Base-by-base conservation (phyloP, 2,113 vertebrate genomes). In the Lophotis ruficrista region DNA sequence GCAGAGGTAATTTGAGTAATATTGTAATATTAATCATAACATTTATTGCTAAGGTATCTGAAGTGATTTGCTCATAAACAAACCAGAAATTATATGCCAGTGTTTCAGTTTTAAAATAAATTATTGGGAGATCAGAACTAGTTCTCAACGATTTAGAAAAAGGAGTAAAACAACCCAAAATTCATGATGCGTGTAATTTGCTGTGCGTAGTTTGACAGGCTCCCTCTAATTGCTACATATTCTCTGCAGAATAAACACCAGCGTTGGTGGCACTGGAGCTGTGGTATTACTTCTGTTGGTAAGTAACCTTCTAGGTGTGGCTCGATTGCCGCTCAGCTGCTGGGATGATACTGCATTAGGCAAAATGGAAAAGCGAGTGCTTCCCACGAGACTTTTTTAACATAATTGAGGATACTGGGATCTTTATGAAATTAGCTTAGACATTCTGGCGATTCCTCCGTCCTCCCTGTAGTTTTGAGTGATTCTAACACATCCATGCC, bases 271-370 rank as follows among this genome's bases (percentile, higher is more conserved):
- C n/a, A 25, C 60, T 50, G 53, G 33, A 58, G 38, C 10, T 61
- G 31, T 25, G 10, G 3, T 10, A 2, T 28, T 54, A 3, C n/a
- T 61, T 24, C 30, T 58, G 37, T 23, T 65, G 41, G n/a, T 14
- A 38, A 50, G 27, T 20, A 48, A 9, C 47, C 31, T 51, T 69
- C 66, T 10, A 19, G 38, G 33, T 30, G 47, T 45, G 28, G 1
- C 15, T 45, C 8, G 69, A 64, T 38, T 51, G 53, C 21, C 1
- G 1, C 45, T 70, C 38, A 12, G 56, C 9, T 1, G 0, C 31
- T 28, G 83, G 48, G 20, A 65, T 79, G 70, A 14, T 45, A 72
- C 33, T 13, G 16, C 23, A 64, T 25, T 22, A 53, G 57, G 41
- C 13, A 54, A 65, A 80, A 33, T 14, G 60, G 71, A 72, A 64